These are phyloP conservation scores for Uropsilus gracilis DNA, from an alignment of 2,113 vertebrate species.

Conservation along the genomic window DNA sequence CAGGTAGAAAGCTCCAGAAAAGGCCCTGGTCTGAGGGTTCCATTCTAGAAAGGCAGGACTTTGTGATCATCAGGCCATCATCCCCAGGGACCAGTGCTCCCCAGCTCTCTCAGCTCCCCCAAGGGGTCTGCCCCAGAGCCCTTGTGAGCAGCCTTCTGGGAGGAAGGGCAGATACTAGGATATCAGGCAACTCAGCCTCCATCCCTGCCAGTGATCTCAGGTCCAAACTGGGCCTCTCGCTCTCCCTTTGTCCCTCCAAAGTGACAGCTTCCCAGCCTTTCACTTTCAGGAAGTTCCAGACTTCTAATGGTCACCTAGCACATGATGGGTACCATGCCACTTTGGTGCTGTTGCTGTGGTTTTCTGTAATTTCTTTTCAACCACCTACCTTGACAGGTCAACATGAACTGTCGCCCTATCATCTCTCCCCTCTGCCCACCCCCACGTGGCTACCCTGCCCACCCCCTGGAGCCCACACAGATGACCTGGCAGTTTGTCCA, in stretches of 20 bases:
- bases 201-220: not conserved
- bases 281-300: not conserved
- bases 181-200: not conserved
- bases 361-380: not conserved
- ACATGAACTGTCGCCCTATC: not conserved
- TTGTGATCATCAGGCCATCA: not conserved
- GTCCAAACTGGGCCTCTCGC: no score
- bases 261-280: not conserved
- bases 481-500: not conserved
- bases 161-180: rapidly evolving
- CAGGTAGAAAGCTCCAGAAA: not conserved
- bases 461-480: not conserved
- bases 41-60: not conserved
- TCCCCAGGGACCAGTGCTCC: not conserved
- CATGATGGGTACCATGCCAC: not conserved
- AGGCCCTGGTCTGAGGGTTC: not conserved
- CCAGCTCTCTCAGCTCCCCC: rapidly evolving
- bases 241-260: not conserved
- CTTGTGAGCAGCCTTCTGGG: not conserved
- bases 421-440: not conserved
- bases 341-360: not conserved
- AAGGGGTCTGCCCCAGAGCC: not conserved
- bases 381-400: not conserved
- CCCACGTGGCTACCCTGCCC: rapidly evolving
- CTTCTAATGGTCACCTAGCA: not conserved